Percentiles rank a stretch among this genome's conserved stretches.
Evolutionary conservation across 2,888 invertebrate species (phyloP).

Genomic region (Oligia strigilis): DNA sequence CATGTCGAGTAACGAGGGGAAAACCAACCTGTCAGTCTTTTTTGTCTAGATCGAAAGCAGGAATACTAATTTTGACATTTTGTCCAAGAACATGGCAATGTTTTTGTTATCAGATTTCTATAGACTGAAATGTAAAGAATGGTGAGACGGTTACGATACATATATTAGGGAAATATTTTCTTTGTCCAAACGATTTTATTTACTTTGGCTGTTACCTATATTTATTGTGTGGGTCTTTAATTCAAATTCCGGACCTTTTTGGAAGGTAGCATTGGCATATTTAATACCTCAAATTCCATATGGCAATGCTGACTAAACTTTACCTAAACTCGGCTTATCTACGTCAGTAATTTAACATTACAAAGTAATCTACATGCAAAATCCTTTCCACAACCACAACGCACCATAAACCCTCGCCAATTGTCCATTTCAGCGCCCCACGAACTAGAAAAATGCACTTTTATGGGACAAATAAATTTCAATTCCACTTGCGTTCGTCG

Average conservation of each 20-base stretch:
- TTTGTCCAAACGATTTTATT: background rate
- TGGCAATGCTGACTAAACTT: background rate
- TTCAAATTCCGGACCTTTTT: background rate
- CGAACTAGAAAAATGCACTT: constrained; percentile 61
- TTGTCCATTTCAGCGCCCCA: constrained; percentile 39
- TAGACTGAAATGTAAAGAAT: constrained; percentile 6
- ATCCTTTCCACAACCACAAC: constrained; percentile 20
- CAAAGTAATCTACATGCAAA: constrained; percentile 18
- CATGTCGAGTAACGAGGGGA: constrained; percentile 51
- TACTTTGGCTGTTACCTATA: background rate
- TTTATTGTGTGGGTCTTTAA: background rate
- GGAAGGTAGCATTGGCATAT: background rate
- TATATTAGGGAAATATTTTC: constrained; percentile 13
- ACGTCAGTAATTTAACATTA: background rate
- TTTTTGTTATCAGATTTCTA: constrained; percentile 28
- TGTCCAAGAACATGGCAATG: constrained; percentile 40
- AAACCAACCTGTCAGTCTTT: constrained; percentile 38
- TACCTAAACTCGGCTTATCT: background rate
- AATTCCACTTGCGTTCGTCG: constrained; percentile 65
- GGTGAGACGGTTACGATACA: background rate
- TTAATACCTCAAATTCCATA: background rate
- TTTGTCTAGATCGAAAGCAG: constrained; percentile 55
- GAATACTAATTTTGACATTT: constrained; percentile 62
- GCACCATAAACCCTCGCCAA: constrained; percentile 35
- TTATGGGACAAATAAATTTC: constrained; percentile 65